Percentiles rank a stretch among this genome's conserved stretches.
Evolutionary conservation across 2,113 vertebrate genomes (phyloP).

Genomic region (Phocoena sinus): DNA sequence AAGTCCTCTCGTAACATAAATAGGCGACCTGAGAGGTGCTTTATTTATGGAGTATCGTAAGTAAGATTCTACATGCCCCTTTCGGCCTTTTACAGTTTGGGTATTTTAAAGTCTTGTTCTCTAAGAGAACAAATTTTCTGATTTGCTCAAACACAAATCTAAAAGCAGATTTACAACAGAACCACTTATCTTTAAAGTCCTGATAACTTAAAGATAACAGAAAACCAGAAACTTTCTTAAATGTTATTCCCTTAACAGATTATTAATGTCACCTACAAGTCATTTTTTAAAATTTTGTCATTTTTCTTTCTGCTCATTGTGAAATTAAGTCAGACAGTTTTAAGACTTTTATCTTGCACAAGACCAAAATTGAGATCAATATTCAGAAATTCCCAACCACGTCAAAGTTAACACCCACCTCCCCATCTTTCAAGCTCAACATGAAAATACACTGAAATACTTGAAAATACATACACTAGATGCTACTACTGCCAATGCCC

Average conservation of each 20-base stretch:
- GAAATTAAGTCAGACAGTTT: not conserved
- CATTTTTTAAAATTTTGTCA: not conserved
- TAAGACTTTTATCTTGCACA: not conserved
- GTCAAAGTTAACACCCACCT: not conserved
- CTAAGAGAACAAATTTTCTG: not conserved
- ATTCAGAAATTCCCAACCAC: not conserved
- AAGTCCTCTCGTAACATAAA: not conserved
- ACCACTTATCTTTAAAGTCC: not conserved
- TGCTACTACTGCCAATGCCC: not conserved
- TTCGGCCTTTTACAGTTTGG: not conserved
- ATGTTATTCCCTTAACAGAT: not conserved
- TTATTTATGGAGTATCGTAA: not conserved
- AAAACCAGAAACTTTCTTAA: not conserved
- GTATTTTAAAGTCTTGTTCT: not conserved
- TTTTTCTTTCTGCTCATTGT: not conserved
- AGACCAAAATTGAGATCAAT: not conserved
- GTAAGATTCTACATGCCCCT: not conserved
- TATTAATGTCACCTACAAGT: not conserved
- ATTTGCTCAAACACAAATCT: not conserved
- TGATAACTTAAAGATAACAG: not conserved
- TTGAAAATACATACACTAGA: not conserved
- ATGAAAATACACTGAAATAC: not conserved
- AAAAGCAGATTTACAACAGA: not conserved
- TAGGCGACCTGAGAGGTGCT: no score
- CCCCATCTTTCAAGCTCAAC: not conserved